phyloP scores from a whole-genome alignment of 2,797 vertebrate species.

The Oryzias sinensis region DNA sequence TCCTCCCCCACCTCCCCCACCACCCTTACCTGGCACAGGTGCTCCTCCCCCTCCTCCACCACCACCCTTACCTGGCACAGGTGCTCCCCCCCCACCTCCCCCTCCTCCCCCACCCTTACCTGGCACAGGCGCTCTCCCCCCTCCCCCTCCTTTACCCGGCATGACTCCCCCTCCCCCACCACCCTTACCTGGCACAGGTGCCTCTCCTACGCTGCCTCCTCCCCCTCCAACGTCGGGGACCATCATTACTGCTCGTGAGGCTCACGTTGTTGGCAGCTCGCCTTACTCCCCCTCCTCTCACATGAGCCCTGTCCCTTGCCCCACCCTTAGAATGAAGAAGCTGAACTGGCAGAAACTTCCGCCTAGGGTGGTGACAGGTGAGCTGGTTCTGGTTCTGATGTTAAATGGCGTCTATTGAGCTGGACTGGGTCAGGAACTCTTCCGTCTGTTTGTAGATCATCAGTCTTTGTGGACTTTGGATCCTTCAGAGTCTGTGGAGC shows the following conservation, averaged over 20 bases:
- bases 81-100: not conserved
- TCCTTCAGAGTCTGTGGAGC: constrained; percentile 66
- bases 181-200: constrained; percentile 6
- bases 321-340: constrained; percentile 87
- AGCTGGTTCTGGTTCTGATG: constrained; percentile 5
- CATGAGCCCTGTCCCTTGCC: constrained; percentile 67
- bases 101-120: constrained; percentile 12
- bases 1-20: constrained; percentile 10
- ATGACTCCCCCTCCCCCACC: constrained; percentile 6
- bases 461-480: constrained; percentile 82
- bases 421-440: not conserved
- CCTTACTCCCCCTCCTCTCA: constrained; percentile 29
- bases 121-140: not conserved
- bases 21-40: not conserved
- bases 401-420: not conserved
- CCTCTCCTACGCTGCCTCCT: constrained; percentile 23
- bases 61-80: not conserved
- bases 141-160: constrained; percentile 8
- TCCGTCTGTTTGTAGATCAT: constrained; percentile 62
- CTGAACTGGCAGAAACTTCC: constrained; percentile 91
- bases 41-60: constrained; percentile 3
- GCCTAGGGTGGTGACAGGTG: constrained; percentile 77
- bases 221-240: constrained; percentile 46
- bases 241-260: constrained; percentile 49
- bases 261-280: constrained; percentile 50